Evolutionary conservation across 53 echinoderm and acorn worm species (phyloP).

Genomic region (Mesocentrotus franciscanus): DNA sequence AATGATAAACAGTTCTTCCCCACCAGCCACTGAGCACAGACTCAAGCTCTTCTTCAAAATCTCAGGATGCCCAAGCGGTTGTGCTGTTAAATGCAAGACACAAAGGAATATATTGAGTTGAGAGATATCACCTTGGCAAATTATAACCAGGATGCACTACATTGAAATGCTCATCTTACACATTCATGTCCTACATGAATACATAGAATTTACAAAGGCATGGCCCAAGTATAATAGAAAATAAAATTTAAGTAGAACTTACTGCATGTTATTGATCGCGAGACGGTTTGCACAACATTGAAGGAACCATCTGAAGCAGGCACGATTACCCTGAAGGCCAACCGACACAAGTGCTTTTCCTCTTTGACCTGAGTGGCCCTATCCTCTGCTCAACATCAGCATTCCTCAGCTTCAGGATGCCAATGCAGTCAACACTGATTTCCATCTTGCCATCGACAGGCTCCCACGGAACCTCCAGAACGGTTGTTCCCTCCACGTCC

Average conservation of each 20-base stretch:
- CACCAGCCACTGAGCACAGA: constrained; percentile 83
- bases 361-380: constrained; percentile 89
- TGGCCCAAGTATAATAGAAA: not conserved
- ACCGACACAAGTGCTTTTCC: constrained; percentile 94
- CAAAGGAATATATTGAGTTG: not conserved
- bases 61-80: constrained; percentile 97
- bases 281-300: constrained; percentile 75
- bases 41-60: constrained; percentile 93
- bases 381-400: constrained; percentile 97
- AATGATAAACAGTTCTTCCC: constrained; percentile 94
- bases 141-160: not conserved
- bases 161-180: not conserved
- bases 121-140: not conserved
- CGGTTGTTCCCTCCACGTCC: constrained; percentile 86
- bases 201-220: not conserved
- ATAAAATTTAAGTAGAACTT: constrained; percentile 56
- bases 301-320: constrained; percentile 74
- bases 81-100: constrained; percentile 70
- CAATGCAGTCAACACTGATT: constrained; percentile 93
- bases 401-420: constrained; percentile 95
- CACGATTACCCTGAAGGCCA: constrained; percentile 85
- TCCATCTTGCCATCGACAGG: constrained; percentile 80
- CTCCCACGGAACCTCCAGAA: constrained; percentile 93
- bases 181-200: not conserved
- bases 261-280: constrained; percentile 94